Evolutionary conservation across 2,888 invertebrate species (phyloP), one percentile per base, ranked within the genome.

Genomic region (Ormyrus nitidulus): DNA sequence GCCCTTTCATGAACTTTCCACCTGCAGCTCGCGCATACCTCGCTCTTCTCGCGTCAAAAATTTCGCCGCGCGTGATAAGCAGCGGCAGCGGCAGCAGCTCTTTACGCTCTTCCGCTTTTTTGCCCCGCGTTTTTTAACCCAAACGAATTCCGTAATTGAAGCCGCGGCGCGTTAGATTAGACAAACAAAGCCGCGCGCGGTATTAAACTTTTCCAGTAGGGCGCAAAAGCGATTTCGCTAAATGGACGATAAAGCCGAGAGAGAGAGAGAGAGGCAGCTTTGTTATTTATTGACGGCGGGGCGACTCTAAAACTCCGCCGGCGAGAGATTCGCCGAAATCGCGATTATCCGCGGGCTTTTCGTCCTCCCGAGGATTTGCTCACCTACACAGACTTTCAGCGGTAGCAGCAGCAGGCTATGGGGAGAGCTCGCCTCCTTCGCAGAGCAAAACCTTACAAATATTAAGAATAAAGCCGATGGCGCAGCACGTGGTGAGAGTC

Each of bases 371-470:
- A 51, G n/a, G 51, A 34, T 49, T 68, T 53, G 70, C 44, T 8
- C n/a, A 46, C 9, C 48, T 64, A 64, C 64, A 48, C 64, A 34
- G 61, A 34, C 19, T 2, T 48, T 49, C 49, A 48, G 19, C 19
- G 1, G 19, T 2, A 2, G 19, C 19, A 19, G 19, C 19, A 19
- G 19, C 19, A 19, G 19, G 19, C 19, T 6, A 44, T 9, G 19
- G n/a, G 51, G 13, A 44, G 13, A 10, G 7, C 48, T 10, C 46
- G n/a, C 7, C 5, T 11, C 7, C 9, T n/a, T 7, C 11, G 4
- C 0, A 10, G 44, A 4, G 62, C 13, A 88, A 89, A 88, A 88
- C 86, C 88, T 87, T 87, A 87, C 86, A 89, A 89, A 89, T 89
- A 89, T 89, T 86, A 88, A 87, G 87, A 87, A 87, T 86, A 88